phyloP scores from a whole-genome alignment of 37 sponge, comb jelly and placozoan species.

The Chondrosia reniformis region DNA sequence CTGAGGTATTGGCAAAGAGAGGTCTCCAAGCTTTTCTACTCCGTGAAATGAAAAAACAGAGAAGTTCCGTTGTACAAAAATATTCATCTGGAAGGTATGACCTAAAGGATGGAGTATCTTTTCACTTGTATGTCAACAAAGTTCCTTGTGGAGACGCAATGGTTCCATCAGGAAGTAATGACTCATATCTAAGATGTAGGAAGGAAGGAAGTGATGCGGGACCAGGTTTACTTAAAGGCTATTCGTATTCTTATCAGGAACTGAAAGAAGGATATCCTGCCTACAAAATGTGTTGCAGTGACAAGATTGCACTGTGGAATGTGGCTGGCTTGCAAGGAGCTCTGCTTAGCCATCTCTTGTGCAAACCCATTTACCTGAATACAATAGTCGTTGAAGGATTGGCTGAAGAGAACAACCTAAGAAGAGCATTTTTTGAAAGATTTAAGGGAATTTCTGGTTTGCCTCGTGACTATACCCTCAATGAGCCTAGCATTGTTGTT shows the following conservation, averaged over 20 bases:
- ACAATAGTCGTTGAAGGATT: not conserved
- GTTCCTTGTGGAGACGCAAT: slow-evolving; percentile 1
- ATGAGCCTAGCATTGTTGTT: too few species aligned
- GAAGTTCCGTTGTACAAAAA: too few species aligned
- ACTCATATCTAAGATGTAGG: not conserved
- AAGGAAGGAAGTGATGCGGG: slow-evolving; percentile 1
- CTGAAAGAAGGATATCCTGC: not conserved
- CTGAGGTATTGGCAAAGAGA: slow-evolving; percentile 3
- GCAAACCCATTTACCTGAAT: not conserved
- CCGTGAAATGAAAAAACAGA: not conserved
- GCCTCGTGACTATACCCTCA: not conserved
- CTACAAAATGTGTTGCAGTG: slow-evolving; percentile 20
- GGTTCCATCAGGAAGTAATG: not conserved
- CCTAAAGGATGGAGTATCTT: not conserved
- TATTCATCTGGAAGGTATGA: not conserved
- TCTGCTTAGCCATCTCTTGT: not conserved
- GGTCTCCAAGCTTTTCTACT: not conserved
- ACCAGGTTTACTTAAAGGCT: too few species aligned
- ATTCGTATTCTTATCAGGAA: too few species aligned
- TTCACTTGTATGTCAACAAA: slow-evolving; percentile 16
- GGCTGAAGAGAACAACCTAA: not conserved
- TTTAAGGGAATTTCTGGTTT: not conserved
- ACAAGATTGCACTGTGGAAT: slow-evolving; percentile 20
- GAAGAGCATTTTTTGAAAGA: not conserved
- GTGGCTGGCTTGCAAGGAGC: slow-evolving; percentile 12